Conservation (phyloP, 2,888 invertebrate species). For the Drosophila percnosoma region DNA sequence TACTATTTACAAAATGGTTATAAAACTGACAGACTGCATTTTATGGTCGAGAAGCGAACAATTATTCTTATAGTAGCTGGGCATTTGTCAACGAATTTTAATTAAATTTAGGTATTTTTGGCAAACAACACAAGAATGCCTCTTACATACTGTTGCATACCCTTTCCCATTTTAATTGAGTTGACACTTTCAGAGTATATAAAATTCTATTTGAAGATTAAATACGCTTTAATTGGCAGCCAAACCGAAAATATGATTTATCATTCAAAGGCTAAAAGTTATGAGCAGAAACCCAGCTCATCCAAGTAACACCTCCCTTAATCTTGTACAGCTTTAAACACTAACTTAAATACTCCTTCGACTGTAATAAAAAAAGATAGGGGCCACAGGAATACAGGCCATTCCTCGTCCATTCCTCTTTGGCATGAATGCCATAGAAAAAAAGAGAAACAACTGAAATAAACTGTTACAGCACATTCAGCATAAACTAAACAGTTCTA, state of each 20-base stretch:
- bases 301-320: background rate
- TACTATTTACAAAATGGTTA: background rate
- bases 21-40: background rate
- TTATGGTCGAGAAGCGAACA: background rate
- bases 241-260: background rate
- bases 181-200: background rate
- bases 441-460: background rate
- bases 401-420: background rate
- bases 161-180: background rate
- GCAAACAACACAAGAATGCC: background rate
- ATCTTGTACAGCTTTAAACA: background rate
- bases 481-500: constrained; percentile 30
- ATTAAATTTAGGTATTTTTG: background rate
- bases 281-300: background rate
- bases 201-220: background rate
- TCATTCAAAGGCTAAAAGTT: background rate
- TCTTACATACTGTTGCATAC: background rate
- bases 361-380: background rate
- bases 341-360: background rate
- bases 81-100: background rate
- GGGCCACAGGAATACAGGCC: background rate
- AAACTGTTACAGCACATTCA: constrained; percentile 12
- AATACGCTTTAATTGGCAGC: background rate
- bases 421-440: background rate
- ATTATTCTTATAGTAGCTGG: background rate